Conservation (phyloP, 1,140 invertebrate species). For the Linepithema humile region DNA sequence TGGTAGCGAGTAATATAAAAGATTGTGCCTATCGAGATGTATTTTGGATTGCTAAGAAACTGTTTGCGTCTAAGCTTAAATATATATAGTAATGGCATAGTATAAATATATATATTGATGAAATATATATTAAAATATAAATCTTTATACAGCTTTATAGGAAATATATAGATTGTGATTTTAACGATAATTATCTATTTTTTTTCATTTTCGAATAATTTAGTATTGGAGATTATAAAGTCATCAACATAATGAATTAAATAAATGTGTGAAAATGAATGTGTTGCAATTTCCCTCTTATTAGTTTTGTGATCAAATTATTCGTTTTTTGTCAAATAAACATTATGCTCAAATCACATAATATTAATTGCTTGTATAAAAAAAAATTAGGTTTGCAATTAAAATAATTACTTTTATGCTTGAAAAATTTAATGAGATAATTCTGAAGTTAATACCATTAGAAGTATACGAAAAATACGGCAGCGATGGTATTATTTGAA, state of each 20-base stretch:
- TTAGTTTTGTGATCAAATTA: neutral
- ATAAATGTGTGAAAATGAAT: neutral
- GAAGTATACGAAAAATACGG: neutral
- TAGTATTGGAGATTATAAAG: neutral
- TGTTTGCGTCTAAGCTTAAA: neutral
- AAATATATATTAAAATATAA: neutral
- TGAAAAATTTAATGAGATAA: neutral
- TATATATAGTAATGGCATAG: neutral
- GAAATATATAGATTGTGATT: neutral
- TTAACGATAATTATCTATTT: neutral
- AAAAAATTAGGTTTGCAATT: neutral
- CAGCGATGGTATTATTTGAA: neutral
- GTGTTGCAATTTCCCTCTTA: neutral
- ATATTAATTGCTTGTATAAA: neutral
- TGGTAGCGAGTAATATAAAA: neutral
- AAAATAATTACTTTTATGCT: neutral
- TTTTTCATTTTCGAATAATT: neutral
- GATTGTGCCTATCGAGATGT: neutral
- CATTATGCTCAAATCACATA: neutral
- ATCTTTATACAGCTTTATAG: neutral
- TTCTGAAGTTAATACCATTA: constrained; percentile 5
- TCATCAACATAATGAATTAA: neutral
- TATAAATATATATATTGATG: no score
- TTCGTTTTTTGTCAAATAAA: neutral
- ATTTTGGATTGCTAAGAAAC: neutral